phyloP scores from a whole-genome alignment of 2,888 invertebrate genomes.

The Aphrophora alni region DNA sequence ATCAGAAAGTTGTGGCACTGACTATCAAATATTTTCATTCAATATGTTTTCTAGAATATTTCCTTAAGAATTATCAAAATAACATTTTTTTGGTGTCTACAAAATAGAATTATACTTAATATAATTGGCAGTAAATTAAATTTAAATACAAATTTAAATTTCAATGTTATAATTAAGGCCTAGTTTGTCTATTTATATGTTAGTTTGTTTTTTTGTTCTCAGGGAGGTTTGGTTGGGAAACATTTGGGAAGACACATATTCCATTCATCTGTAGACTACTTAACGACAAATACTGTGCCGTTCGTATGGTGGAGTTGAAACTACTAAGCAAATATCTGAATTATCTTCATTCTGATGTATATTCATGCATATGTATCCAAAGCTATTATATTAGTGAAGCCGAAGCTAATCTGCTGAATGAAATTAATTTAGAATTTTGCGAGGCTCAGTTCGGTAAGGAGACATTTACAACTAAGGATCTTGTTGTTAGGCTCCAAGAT shows the following conservation, averaged over 20 bases:
- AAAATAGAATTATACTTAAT: too few species aligned
- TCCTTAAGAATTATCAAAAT: too few species aligned
- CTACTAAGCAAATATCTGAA: constrained; percentile 87
- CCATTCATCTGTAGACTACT: constrained; percentile 83
- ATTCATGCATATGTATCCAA: constrained; percentile 88
- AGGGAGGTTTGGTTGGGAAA: constrained; percentile 87
- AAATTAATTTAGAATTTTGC: constrained; percentile 92
- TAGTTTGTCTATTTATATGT: too few species aligned
- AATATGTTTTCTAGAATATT: too few species aligned
- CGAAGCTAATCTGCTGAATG: constrained; percentile 88
- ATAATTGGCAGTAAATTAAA: too few species aligned
- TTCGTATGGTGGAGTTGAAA: constrained; percentile 91
- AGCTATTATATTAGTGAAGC: constrained; percentile 93
- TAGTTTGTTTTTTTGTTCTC: constrained; percentile 4
- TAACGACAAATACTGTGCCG: constrained; percentile 86
- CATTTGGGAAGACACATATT: constrained; percentile 83
- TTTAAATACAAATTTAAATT: too few species aligned
- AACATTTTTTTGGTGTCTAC: too few species aligned
- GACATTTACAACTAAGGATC: constrained; percentile 84
- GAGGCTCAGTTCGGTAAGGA: constrained; percentile 90
- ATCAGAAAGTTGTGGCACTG: too few species aligned
- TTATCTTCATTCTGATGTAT: constrained; percentile 87
- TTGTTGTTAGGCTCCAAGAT: constrained; percentile 87
- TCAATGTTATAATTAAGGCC: too few species aligned
- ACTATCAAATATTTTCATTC: too few species aligned